Evolutionary conservation across 1,140 invertebrate species (phyloP).

Genomic region (Drosophila navojoa): DNA sequence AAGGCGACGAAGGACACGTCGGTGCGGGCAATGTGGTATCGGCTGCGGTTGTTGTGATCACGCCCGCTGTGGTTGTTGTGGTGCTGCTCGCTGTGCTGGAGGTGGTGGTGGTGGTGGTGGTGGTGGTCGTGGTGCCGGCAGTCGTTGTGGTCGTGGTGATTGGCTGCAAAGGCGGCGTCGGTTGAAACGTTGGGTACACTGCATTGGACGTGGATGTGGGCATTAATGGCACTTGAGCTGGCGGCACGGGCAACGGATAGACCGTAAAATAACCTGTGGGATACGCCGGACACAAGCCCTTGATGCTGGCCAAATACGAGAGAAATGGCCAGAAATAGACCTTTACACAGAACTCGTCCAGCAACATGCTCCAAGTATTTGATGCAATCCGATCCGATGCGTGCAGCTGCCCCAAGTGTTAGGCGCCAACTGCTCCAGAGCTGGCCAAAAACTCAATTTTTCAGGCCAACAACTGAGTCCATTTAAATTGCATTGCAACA

Average conservation of each 20-base stretch:
- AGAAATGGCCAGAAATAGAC: slow-evolving; percentile 80
- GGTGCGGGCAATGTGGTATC: slow-evolving; percentile 50
- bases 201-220: slow-evolving; percentile 35
- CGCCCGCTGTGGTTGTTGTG: slow-evolving; percentile 33
- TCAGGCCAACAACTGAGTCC: slow-evolving; percentile 55
- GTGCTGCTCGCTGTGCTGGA: slow-evolving; percentile 21
- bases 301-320: slow-evolving; percentile 74
- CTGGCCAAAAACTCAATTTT: slow-evolving; percentile 24
- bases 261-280: slow-evolving; percentile 73
- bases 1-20: slow-evolving; percentile 64
- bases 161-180: slow-evolving; percentile 55
- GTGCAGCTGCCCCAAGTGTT: slow-evolving; percentile 50
- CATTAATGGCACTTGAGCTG: slow-evolving; percentile 43
- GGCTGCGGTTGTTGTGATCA: slow-evolving; percentile 30
- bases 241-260: slow-evolving; percentile 35
- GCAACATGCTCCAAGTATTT: slow-evolving; percentile 47
- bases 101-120: slow-evolving; percentile 35
- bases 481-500: slow-evolving; percentile 11
- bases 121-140: slow-evolving; percentile 18
- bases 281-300: slow-evolving; percentile 75
- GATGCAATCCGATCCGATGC: background rate
- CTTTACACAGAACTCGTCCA: slow-evolving; percentile 77
- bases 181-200: slow-evolving; percentile 70
- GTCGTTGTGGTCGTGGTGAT: slow-evolving; percentile 35
- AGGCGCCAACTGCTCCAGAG: slow-evolving; percentile 41